Percentiles rank a stretch among this genome's conserved stretches.
Evolutionary conservation across 1,140 invertebrate genomes (phyloP).

Genomic region (Diprion similis): DNA sequence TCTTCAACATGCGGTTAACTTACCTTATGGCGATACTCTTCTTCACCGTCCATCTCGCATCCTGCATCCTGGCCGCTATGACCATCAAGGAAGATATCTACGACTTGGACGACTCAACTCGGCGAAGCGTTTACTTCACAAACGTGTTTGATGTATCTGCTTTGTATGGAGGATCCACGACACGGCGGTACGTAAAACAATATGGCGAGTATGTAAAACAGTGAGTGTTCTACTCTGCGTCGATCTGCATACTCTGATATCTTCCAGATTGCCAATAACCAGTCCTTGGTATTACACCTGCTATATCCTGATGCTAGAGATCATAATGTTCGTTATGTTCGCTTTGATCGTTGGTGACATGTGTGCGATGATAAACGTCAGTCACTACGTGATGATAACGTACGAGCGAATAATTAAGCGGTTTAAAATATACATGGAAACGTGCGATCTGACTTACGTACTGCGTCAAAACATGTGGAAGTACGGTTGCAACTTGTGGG

Average conservation of each 20-base stretch:
- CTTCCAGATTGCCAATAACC: background rate
- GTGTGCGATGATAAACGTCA: background rate
- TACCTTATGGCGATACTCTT: background rate
- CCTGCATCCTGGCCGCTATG: background rate
- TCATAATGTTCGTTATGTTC: constrained; percentile 5
- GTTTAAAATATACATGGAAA: background rate
- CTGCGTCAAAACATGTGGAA: background rate
- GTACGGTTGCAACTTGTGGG: background rate
- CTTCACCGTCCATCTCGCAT: background rate
- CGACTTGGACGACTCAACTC: background rate
- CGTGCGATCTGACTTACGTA: constrained; percentile 4
- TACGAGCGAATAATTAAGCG: background rate
- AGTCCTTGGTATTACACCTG: background rate
- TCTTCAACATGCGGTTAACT: constrained; percentile 1
- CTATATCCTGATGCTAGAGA: background rate
- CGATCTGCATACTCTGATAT: background rate
- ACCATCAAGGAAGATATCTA: background rate
- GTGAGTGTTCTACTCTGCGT: no score
- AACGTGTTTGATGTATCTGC: background rate
- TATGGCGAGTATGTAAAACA: background rate
- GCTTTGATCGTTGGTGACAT: constrained; percentile 1
- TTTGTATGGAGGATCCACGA: background rate
- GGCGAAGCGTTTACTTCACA: background rate
- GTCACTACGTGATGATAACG: background rate
- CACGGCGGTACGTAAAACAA: background rate